A percentile compares a stretch with the other conserved stretches of the same genome.
Conservation (phyloP, 2,888 invertebrate species). For the Dermolepida albohirtum region DNA sequence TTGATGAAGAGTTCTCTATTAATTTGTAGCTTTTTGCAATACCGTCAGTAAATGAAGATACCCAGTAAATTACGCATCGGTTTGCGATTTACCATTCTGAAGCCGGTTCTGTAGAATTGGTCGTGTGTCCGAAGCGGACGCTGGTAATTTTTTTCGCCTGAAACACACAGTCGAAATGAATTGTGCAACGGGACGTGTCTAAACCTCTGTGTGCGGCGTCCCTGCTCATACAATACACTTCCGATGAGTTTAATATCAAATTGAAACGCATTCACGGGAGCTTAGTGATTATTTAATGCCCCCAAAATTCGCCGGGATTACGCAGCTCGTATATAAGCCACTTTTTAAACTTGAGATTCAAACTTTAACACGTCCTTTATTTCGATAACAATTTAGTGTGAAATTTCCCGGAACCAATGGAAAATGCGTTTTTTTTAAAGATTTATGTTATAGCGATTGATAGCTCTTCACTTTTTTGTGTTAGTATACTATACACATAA, state of each 20-base stretch:
- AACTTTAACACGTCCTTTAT: conserved; percentile 24
- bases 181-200: conserved; percentile 57
- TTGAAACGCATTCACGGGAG: conserved; percentile 54
- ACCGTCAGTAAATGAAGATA: too few species aligned
- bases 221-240: conserved; percentile 53
- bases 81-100: neutral
- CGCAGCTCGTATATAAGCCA: conserved; percentile 30
- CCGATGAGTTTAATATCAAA: conserved; percentile 60
- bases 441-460: too few species aligned
- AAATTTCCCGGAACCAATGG: too few species aligned
- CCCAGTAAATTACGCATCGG: too few species aligned
- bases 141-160: conserved; percentile 31
- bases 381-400: neutral
- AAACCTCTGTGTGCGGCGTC: conserved; percentile 53
- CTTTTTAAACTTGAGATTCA: conserved; percentile 4
- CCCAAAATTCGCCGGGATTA: conserved; percentile 45
- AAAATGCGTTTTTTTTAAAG: too few species aligned
- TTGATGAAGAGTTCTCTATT: too few species aligned
- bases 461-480: too few species aligned
- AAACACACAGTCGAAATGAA: conserved; percentile 51
- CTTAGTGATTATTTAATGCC: conserved; percentile 56
- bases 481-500: too few species aligned
- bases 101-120: conserved; percentile 23
- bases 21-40: too few species aligned
- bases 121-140: conserved; percentile 31